Evolutionary conservation across 2,888 invertebrate genomes (phyloP), one percentile per base, ranked within the genome.

Genomic region (Listrodromus nycthemerus): DNA sequence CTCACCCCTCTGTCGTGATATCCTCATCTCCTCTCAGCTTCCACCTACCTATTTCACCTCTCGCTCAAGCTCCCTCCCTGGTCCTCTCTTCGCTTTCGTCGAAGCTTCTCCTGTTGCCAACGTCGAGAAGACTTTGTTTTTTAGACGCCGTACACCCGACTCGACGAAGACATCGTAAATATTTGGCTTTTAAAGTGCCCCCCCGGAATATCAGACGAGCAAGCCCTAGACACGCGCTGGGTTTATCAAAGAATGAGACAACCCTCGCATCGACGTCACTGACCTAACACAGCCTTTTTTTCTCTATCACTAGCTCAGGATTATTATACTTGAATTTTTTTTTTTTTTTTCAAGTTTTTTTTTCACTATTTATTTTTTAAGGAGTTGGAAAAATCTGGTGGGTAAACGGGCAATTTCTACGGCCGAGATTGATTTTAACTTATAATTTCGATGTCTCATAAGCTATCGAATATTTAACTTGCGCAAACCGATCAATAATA

Each of bases 181-280:
- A 93, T 93, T 93, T 92, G 91, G 87, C 88, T 75, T 88, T 85
- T 89, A 90, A 90, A 91, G 90, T 90, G 90, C 89, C 88, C 50
- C 50, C 27, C 30, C 70, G 86, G 89, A 91, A 90, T 90, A 89
- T 86, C 86, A 89, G 87, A 87, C 78, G 77, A 76, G 41, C 52
- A 69, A 52, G 65, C 21, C 80, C 55, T 45, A 19, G 75, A 63
- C 37, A 50, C 13, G 33, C 65, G 75, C 37, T 19, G 52, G 52
- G 27, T n/a, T 24, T 16, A 70, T 75, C 41, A 41, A 61, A 48
- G 66, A 19, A 66, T 30, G 61, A 61, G 2, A 70, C 66, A 19
- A 16, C 1, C 48, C 8, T 33, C 69, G 33, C 27, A 30, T 45
- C 13, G 65, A 45, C n/a, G 63, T 33, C 50, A 75, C 76, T 80